Evolutionary conservation across 1,140 invertebrate genomes (phyloP).

Genomic region (Mizuhopecten yessoensis): DNA sequence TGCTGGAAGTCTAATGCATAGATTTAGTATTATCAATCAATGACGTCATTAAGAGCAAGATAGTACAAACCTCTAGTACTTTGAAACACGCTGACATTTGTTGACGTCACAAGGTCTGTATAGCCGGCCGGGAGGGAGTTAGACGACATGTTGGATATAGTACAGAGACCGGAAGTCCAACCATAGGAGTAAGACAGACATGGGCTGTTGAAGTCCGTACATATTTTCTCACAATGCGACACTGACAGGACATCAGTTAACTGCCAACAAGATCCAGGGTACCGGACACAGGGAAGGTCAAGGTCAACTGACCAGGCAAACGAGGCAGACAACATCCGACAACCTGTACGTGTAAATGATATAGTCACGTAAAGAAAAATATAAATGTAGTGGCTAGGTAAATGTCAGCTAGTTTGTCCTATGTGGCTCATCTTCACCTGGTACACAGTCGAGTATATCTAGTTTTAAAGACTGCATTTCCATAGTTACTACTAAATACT

Average conservation of each 20-base stretch:
- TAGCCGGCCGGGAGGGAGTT: neutral
- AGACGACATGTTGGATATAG: conserved; percentile 7
- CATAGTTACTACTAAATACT: too few species aligned
- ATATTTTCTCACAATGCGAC: neutral
- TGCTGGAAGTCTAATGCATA: too few species aligned
- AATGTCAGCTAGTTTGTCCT: too few species aligned
- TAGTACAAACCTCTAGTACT: neutral
- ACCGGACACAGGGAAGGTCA: neutral
- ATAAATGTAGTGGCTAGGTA: too few species aligned
- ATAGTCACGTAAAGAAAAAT: too few species aligned
- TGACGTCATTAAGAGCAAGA: too few species aligned
- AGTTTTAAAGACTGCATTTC: too few species aligned
- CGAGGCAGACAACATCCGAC: neutral
- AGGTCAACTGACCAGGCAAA: neutral
- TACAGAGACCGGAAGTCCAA: conserved; percentile 1
- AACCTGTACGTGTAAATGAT: neutral
- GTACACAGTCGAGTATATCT: too few species aligned
- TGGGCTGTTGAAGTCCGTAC: neutral
- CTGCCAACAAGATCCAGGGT: neutral
- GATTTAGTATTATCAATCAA: too few species aligned
- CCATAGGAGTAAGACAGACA: neutral
- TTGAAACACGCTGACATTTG: neutral
- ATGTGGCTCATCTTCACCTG: too few species aligned
- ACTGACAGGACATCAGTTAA: neutral
- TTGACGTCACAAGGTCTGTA: neutral